Conservation (phyloP, 2,113 vertebrate species). For the Quiscalus mexicanus region DNA sequence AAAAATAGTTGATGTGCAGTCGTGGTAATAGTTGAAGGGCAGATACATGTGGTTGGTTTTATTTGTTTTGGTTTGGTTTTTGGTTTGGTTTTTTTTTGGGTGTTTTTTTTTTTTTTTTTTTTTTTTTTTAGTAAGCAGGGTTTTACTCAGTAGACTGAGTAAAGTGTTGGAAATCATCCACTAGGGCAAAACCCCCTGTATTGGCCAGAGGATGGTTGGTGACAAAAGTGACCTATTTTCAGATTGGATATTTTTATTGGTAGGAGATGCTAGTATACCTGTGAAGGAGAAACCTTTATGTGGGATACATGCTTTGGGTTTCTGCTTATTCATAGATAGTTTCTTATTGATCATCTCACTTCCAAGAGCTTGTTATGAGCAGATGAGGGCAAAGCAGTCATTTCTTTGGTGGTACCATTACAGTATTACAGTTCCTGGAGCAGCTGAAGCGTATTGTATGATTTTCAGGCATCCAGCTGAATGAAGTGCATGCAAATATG, state of each 20-base stretch:
- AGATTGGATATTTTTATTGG: background rate
- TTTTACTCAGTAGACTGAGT: background rate
- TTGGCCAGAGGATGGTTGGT: background rate
- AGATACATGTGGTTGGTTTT: background rate
- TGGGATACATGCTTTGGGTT: background rate
- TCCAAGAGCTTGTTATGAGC: background rate
- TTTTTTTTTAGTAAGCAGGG: background rate
- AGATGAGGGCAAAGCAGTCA: background rate
- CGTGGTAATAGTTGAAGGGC: background rate
- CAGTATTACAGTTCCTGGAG: background rate
- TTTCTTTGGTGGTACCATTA: background rate
- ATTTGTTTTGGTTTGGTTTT: background rate
- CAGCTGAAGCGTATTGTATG: background rate
- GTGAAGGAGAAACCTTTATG: background rate
- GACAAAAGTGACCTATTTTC: constrained; percentile 17
- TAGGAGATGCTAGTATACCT: background rate
- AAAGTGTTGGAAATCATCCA: background rate
- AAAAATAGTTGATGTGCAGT: background rate
- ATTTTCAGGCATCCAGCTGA: constrained; percentile 42
- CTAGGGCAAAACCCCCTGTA: background rate
- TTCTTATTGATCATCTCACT: background rate
- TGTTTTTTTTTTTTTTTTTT: background rate
- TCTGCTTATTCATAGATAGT: constrained; percentile 8
- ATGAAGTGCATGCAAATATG: constrained; percentile 65
- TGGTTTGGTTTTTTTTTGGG: accelerated